A percentile compares a stretch with the other conserved stretches of the same genome.
phyloP scores from a whole-genome alignment of 2,113 vertebrate species.

The Anolis sagrei region DNA sequence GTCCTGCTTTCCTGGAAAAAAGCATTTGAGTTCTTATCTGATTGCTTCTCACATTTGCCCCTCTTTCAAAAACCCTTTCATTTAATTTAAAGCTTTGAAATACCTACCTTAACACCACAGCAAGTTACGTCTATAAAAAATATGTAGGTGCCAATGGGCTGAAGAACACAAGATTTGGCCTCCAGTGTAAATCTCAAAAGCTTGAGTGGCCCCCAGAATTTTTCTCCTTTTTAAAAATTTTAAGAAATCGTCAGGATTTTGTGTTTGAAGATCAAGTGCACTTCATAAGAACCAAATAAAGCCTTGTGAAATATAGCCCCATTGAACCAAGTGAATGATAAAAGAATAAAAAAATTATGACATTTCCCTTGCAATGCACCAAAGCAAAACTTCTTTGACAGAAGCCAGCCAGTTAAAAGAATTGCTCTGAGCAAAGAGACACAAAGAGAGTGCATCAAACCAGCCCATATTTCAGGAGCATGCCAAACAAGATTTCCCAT shows the following conservation, averaged over 20 bases:
- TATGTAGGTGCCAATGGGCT: neutral
- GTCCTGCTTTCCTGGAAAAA: slow-evolving; percentile 21
- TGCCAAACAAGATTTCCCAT: slow-evolving; percentile 33
- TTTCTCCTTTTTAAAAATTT: neutral
- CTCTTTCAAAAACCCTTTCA: neutral
- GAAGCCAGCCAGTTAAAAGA: slow-evolving; percentile 20
- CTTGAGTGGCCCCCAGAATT: neutral
- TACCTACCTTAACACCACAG: neutral
- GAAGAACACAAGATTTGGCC: neutral
- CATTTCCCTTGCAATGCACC: slow-evolving; percentile 14
- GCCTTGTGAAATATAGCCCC: neutral
- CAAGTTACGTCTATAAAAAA: neutral
- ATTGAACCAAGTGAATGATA: slow-evolving; percentile 11
- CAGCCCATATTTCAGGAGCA: slow-evolving; percentile 28
- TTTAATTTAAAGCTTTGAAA: slow-evolving; percentile 10
- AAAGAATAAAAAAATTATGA: slow-evolving; percentile 1
- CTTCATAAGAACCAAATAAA: neutral
- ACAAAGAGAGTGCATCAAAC: slow-evolving; percentile 17
- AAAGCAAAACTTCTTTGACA: neutral
- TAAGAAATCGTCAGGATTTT: slow-evolving; percentile 6
- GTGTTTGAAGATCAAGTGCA: slow-evolving; percentile 1
- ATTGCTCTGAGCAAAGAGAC: slow-evolving; percentile 1
- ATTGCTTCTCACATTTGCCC: neutral
- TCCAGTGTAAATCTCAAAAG: neutral
- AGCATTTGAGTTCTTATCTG: neutral